A percentile compares a stretch with the other conserved stretches of the same genome.
phyloP scores from a whole-genome alignment of 2,797 vertebrate species.

The Cossypha dichroa region DNA sequence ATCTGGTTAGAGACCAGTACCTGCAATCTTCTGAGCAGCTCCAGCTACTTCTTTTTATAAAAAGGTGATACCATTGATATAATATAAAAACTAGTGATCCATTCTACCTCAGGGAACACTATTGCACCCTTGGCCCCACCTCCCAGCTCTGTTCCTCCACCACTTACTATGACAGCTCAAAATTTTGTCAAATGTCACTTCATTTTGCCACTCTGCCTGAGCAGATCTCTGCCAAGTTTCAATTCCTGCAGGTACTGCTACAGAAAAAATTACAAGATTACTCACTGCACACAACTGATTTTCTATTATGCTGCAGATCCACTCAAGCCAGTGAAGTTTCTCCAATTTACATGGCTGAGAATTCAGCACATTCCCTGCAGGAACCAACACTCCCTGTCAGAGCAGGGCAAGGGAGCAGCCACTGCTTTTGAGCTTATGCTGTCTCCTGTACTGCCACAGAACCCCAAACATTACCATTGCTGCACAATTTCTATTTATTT shows the following conservation, averaged over 20 bases:
- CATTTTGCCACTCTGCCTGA: not conserved
- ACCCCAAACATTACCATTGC: not conserved
- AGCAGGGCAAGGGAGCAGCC: not conserved
- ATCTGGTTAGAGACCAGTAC: not conserved
- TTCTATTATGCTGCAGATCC: not conserved
- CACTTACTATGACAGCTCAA: not conserved
- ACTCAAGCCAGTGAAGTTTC: not conserved
- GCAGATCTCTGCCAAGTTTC: not conserved
- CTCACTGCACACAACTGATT: not conserved
- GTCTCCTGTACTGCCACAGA: not conserved
- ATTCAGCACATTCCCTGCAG: not conserved
- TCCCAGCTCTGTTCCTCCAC: not conserved
- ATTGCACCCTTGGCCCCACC: not conserved
- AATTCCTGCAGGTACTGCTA: not conserved
- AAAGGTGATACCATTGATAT: not conserved
- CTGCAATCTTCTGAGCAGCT: not conserved
- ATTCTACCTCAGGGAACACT: not conserved
- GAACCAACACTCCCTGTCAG: not conserved
- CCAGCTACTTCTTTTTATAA: not conserved
- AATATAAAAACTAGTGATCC: not conserved
- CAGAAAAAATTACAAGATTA: not conserved
- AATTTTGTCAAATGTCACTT: not conserved
- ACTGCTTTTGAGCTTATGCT: not conserved
- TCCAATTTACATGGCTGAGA: not conserved
- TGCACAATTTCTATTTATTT: not conserved